Conservation (phyloP, 2,888 invertebrate species). For the Alviniconcha strummeri region DNA sequence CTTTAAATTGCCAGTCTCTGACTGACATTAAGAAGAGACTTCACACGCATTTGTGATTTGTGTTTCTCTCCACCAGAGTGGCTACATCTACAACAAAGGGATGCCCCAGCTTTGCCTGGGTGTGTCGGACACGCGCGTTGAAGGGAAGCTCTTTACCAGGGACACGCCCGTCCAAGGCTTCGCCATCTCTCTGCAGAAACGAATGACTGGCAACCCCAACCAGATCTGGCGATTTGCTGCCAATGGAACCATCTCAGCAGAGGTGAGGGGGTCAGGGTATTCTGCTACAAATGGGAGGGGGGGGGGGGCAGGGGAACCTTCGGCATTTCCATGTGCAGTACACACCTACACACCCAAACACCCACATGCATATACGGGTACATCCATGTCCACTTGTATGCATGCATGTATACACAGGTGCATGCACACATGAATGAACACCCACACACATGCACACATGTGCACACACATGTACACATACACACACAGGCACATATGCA, state of each 20-base stretch:
- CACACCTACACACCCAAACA: not conserved
- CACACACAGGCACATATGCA: too few relatives aligned
- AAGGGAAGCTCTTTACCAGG: slow-evolving; percentile 46
- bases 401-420: not conserved
- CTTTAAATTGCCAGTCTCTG: too few relatives aligned
- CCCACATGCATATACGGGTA: not conserved
- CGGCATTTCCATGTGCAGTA: too few relatives aligned
- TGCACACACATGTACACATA: too few relatives aligned
- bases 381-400: too few relatives aligned
- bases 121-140: slow-evolving; percentile 56
- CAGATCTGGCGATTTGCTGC: slow-evolving; percentile 70
- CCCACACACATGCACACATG: too few relatives aligned
- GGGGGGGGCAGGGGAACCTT: not conserved
- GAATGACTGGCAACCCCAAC: slow-evolving; percentile 54
- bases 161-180: slow-evolving; percentile 58
- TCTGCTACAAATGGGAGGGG: not conserved
- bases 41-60: too few relatives aligned
- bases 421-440: not conserved
- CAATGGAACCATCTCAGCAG: slow-evolving; percentile 65
- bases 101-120: slow-evolving; percentile 68
- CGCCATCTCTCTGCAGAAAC: slow-evolving; percentile 65
- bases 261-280: slow-evolving; percentile 44
- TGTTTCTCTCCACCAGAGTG: slow-evolving; percentile 51
- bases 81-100: slow-evolving; percentile 67
- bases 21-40: too few relatives aligned